Evolutionary conservation across 2,888 invertebrate species (phyloP).

Genomic region (Tiliacea aurago): DNA sequence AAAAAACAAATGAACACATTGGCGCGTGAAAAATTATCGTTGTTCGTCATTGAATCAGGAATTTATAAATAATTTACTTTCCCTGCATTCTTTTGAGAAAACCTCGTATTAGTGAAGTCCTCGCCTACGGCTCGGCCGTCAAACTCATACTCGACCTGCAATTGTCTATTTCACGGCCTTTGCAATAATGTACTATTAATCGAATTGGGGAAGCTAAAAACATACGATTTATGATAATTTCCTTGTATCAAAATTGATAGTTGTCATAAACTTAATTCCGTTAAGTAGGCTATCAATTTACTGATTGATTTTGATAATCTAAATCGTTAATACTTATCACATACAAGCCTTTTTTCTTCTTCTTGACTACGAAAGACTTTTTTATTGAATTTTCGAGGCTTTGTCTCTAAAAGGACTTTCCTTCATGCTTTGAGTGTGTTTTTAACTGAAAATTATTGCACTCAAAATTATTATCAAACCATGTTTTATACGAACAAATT

Average conservation of each 20-base stretch:
- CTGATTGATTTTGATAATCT: neutral
- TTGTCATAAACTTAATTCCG: neutral
- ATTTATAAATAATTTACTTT: too few species aligned
- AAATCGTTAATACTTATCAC: too few species aligned
- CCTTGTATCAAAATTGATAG: constrained; percentile 18
- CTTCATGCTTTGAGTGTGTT: neutral
- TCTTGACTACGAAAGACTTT: neutral
- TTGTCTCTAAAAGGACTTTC: neutral
- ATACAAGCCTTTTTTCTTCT: neutral
- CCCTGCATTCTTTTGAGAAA: too few species aligned
- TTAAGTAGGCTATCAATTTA: constrained; percentile 6
- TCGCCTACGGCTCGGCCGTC: too few species aligned
- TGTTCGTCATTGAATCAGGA: too few species aligned
- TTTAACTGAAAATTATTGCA: neutral
- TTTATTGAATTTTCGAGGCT: neutral
- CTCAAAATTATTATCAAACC: neutral
- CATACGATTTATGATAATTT: constrained; percentile 5
- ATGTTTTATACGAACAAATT: neutral
- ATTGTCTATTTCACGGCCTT: too few species aligned
- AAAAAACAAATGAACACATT: too few species aligned
- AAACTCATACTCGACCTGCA: too few species aligned
- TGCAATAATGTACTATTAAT: too few species aligned
- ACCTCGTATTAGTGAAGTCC: too few species aligned
- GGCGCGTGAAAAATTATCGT: too few species aligned
- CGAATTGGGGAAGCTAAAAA: neutral